Base-by-base conservation (phyloP, 2,113 vertebrate genomes). In the Alaudala cheleensis region DNA sequence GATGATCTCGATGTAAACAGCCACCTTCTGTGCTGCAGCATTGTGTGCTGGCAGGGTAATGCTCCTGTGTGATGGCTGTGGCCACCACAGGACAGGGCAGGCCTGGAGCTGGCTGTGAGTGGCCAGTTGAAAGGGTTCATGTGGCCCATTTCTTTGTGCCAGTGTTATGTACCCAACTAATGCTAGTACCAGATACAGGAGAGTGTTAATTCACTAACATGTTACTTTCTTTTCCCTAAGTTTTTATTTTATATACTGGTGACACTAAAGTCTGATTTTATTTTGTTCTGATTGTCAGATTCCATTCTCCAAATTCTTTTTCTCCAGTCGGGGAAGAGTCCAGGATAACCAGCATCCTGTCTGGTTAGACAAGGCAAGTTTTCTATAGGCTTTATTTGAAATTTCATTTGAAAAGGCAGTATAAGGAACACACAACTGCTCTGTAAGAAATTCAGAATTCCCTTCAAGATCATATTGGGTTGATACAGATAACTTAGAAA, bases 251-350 rank as follows among this genome's bases (percentile, higher is more conserved):
- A 13, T 51, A 3, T 54, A 29, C 44, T 47, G 37, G 26, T 76
- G 31, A 79, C 14, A 22, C n/a, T 89, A 11, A 96, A 81, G 14
- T 67, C 44, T 79, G 28, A 5, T 81, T 92, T 65, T 29, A 4
- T 64, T 94, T 50, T 45, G 9, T 58, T 93, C 94, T 96, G 11
- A 66, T 90, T n/a, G 44, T 66, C 97, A 99, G 99, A 99, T 99
- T 80, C 99, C 99, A 1, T 99, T 99, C 96, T 99, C 99, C 26
- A 99, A 99, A 96, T 99, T 99, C 95, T 99, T 99, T 92, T 96
- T 99, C n/a, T 98, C 99, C 66, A 98, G 98, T 97, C 97, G 95
- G 26, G 99, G 99, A 67, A 98, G 99, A 97, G 92, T 99, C 93
- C 99, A 99, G 69, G 99, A 99, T 81, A 34, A 81, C n/a, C 99